These are phyloP conservation scores for Parotocinclus haroldoi DNA, from an alignment of 2,797 vertebrate species.

Conservation along the genomic window DNA sequence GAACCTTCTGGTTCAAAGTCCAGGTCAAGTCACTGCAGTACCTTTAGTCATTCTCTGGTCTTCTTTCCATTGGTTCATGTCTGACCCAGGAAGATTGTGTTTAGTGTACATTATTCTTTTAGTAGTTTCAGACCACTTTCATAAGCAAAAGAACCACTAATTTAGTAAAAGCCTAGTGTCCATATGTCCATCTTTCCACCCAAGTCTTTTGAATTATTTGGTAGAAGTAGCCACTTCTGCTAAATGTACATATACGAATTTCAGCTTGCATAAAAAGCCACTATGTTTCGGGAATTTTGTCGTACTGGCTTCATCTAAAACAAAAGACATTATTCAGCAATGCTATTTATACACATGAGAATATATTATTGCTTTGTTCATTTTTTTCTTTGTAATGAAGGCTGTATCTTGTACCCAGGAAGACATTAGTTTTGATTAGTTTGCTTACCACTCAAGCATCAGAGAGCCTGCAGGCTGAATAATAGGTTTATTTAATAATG, in stretches of 20 bases:
- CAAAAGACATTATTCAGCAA: slow-evolving; percentile 12
- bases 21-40: too few species aligned
- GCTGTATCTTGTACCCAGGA: slow-evolving; percentile 29
- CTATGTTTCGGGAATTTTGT: background rate
- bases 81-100: too few species aligned
- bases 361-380: slow-evolving; percentile 24
- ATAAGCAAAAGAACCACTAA: too few species aligned
- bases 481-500: slow-evolving; percentile 31
- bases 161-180: too few species aligned
- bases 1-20: too few species aligned
- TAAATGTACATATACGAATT: background rate
- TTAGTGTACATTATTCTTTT: too few species aligned
- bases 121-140: too few species aligned
- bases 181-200: too few species aligned
- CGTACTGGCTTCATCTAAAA: slow-evolving; percentile 6
- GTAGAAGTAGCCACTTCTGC: too few species aligned
- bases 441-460: background rate
- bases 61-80: too few species aligned
- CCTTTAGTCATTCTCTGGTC: too few species aligned
- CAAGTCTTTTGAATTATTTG: too few species aligned
- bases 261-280: slow-evolving; percentile 1
- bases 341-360: slow-evolving; percentile 10
- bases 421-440: slow-evolving; percentile 34
- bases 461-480: slow-evolving; percentile 20
- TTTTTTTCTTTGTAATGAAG: slow-evolving; percentile 28